phyloP scores from a whole-genome alignment of 2,797 vertebrate species.

The Amazona ochrocephala region DNA sequence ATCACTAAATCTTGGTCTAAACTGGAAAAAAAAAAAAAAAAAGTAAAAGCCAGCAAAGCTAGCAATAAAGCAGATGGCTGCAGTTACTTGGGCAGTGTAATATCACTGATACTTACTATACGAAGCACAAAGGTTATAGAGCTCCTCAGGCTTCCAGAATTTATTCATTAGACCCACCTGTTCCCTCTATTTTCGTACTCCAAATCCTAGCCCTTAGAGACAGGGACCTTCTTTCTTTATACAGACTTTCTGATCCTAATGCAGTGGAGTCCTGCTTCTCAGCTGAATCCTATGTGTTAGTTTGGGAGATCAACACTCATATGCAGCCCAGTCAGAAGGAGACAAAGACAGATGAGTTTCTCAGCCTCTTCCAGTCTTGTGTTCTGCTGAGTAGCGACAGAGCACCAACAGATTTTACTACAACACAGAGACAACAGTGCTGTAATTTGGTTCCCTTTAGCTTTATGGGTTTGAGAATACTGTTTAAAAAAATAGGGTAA shows the following conservation, averaged over 20 bases:
- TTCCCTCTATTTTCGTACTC: neutral
- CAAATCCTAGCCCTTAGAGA: neutral
- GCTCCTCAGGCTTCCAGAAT: neutral
- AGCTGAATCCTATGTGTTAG: neutral
- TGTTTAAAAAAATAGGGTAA: fast-evolving
- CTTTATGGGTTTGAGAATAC: neutral
- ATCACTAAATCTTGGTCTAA: neutral
- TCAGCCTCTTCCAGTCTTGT: neutral
- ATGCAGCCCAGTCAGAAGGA: fast-evolving
- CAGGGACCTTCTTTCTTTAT: neutral
- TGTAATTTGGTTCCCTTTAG: neutral
- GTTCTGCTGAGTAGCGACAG: neutral
- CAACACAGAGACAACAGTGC: neutral
- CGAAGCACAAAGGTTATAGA: neutral
- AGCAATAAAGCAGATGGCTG: neutral
- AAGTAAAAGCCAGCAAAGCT: neutral
- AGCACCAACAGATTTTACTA: neutral
- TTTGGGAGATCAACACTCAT: neutral
- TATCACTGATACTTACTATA: neutral
- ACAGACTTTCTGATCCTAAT: neutral
- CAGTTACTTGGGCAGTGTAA: neutral
- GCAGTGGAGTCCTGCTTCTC: neutral
- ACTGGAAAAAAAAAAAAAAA: neutral
- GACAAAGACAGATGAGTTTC: neutral
- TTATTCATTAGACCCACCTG: neutral